Percentiles rank a stretch among this genome's conserved stretches.
These are phyloP conservation scores for Heliconius hortense DNA, from an alignment of 2,888 invertebrate genomes.

Conservation along the genomic window DNA sequence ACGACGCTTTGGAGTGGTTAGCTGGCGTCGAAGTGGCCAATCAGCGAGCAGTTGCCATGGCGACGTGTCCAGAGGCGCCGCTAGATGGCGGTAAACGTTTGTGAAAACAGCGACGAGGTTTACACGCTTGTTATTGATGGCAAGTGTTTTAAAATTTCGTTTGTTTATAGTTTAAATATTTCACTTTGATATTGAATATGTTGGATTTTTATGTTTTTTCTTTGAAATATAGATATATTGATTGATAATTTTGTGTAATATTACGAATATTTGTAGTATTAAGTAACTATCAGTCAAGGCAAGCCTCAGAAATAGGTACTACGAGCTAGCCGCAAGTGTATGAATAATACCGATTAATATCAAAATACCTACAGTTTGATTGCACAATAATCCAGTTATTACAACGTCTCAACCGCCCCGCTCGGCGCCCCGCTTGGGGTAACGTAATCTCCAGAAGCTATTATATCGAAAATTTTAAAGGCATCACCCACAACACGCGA, in stretches of 20 bases:
- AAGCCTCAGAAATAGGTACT: background rate
- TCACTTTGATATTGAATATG: background rate
- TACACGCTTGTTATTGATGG: constrained; percentile 25
- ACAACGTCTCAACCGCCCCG: constrained; percentile 65
- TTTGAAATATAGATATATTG: background rate
- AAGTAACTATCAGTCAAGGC: background rate
- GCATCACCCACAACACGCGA: constrained; percentile 65
- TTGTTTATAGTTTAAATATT: background rate
- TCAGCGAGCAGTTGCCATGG: constrained; percentile 74
- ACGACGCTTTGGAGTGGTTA: constrained; percentile 51
- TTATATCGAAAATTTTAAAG: constrained; percentile 72
- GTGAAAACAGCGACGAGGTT: constrained; percentile 41
- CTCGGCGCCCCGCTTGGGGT: constrained; percentile 55
- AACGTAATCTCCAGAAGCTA: constrained; percentile 78
- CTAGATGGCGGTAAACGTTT: constrained; percentile 67
- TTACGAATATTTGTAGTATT: background rate
- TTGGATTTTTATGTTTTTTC: background rate
- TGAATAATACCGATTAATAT: constrained; percentile 2
- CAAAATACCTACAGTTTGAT: constrained; percentile 58
- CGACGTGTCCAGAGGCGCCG: constrained; percentile 54
- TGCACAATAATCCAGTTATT: constrained; percentile 76
- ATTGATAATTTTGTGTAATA: background rate
- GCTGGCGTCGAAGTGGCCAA: constrained; percentile 68
- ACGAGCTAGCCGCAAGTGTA: background rate
- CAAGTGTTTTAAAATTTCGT: constrained; percentile 13